Base-by-base conservation (phyloP, 2,888 invertebrate genomes). In the Lasioglossum pauxillum region DNA sequence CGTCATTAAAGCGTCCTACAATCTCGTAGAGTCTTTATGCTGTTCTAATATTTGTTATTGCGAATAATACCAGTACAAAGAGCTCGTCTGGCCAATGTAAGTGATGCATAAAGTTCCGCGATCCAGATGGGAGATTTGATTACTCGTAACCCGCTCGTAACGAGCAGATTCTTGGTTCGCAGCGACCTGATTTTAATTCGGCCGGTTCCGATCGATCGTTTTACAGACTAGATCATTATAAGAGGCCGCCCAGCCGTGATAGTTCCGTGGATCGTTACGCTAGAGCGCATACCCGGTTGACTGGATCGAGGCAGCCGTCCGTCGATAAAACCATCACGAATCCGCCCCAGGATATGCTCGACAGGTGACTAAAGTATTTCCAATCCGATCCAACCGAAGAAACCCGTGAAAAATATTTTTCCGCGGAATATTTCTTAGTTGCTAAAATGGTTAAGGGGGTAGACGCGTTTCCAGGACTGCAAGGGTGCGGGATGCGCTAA, bases 201-300 rank as follows among this genome's bases (percentile, higher is more conserved):
- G 64, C 35, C 75, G 44, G 67, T 57, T 16, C 31, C 35, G 27
- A 57, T 8, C 27, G 35, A 12, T 78, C 72, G 16, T 69, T 83
- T 91, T 87, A n/a, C 96, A 97, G 95, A 96, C 98, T 98, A 94
- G 99, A 99, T 95, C 99, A 99, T 94, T 99, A 99, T 95, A 98
- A 98, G 95, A 96, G 98, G 94, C 98, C 98, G 78, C 98, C 98
- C 0, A 98, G 98, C 96, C 96, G 98, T 94, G 98, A 98, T 94
- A 97, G 97, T 85, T 98, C 98, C 91, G 98, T 98, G 73, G 98
- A 98, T 95, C 96, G 98, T 86, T 98, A 97, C 94, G 97, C 97
- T 8, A 96, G 97, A 86, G 97, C 98, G 41, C 96, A 97, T 76
- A 96, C 96, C 89, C 95, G 97, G 83, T 94, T 97, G 89, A 96